These are phyloP conservation scores for Indicator maculatus DNA, from an alignment of 2,113 vertebrate species.

Conservation along the genomic window DNA sequence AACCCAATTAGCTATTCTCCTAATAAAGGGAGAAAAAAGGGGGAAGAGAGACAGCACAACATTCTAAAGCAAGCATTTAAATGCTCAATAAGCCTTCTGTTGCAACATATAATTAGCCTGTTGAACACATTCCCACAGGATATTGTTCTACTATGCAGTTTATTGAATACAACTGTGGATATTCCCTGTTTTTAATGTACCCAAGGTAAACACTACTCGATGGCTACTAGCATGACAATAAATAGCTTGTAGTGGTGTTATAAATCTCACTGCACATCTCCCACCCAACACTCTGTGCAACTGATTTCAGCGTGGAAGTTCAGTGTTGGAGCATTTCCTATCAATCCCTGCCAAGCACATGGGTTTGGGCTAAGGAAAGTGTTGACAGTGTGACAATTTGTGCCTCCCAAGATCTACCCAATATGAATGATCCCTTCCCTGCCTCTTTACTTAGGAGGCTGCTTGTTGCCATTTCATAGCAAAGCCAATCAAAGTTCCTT, in stretches of 20 bases:
- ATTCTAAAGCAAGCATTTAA: background rate
- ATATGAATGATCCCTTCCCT: accelerated
- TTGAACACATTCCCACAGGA: conserved; percentile 19
- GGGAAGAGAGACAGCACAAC: background rate
- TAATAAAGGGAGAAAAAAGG: background rate
- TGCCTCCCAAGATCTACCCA: background rate
- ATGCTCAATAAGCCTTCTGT: background rate
- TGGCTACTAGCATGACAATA: background rate
- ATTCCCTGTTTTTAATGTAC: background rate
- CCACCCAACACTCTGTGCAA: background rate
- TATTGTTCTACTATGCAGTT: background rate
- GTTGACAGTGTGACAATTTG: background rate
- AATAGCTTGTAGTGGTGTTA: background rate
- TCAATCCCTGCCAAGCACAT: background rate
- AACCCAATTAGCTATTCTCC: background rate
- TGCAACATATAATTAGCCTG: conserved; percentile 15
- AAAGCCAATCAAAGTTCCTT: background rate
- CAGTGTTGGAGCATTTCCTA: background rate
- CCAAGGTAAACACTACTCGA: background rate
- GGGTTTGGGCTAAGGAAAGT: background rate
- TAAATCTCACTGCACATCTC: background rate
- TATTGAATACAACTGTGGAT: background rate
- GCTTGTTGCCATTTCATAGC: background rate
- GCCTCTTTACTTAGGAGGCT: background rate
- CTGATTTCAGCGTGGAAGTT: background rate